Evolutionary conservation across 2,113 vertebrate species (phyloP).

Genomic region (Halichoerus grypus): DNA sequence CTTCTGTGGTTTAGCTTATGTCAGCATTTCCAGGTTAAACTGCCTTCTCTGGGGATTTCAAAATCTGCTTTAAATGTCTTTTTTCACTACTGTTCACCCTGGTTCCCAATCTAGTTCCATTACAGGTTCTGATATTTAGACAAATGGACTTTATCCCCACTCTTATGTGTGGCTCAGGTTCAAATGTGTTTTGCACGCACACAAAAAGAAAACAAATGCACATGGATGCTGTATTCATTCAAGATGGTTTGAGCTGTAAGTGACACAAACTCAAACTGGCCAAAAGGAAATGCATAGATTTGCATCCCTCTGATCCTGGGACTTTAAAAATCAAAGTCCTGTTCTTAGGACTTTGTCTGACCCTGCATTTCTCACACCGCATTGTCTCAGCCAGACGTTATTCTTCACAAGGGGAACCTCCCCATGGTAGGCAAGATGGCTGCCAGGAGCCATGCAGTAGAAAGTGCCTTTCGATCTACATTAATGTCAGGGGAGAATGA

Average conservation of each 20-base stretch:
- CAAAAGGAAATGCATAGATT: not conserved
- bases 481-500: not conserved
- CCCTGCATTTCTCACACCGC: not conserved
- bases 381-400: not conserved
- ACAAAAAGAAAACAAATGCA: not conserved
- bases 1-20: slow-evolving; percentile 70
- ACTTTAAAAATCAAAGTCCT: not conserved
- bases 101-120: slow-evolving; percentile 25
- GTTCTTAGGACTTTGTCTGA: not conserved
- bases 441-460: not conserved
- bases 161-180: not conserved
- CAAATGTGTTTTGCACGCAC: not conserved
- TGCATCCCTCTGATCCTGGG: not conserved
- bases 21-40: slow-evolving; percentile 76
- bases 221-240: not conserved
- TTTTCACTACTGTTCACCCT: slow-evolving; percentile 47
- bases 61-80: slow-evolving; percentile 70
- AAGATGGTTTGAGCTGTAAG: not conserved
- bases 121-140: slow-evolving; percentile 43
- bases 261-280: not conserved
- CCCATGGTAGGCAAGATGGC: too few relatives aligned
- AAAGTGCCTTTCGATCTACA: not conserved
- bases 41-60: slow-evolving; percentile 53
- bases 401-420: not conserved
- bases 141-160: not conserved